Evolutionary conservation across 2,113 vertebrate genomes (phyloP), one percentile per base, ranked within the genome.

Genomic region (Gavialis gangeticus): DNA sequence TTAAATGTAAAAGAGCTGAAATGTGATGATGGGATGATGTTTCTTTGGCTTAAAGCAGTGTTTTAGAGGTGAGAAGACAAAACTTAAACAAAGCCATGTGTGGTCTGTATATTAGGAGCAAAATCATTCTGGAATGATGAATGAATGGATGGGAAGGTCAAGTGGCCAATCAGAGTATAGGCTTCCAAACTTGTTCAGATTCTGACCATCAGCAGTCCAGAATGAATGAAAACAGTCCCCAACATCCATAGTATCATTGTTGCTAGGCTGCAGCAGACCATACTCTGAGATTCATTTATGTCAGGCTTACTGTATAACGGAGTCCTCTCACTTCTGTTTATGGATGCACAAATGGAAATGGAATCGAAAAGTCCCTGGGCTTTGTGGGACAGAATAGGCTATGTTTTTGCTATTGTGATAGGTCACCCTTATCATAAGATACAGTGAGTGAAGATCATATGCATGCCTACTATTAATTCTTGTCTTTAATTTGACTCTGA

Each of bases 161-260:
- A 62, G 34, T 34, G 54, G 18, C 3, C 25, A 18, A 11, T 6
- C 12, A 66, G n/a, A 58, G 22, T 0, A 0, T 2, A 60, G 18
- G 15, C 56, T 93, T 55, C 30, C 30, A 64, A 56, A 79, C 4
- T 0, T 0, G 22, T 73, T 85, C 69, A 27, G 34, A 25, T 90
- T 78, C 46, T 57, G 46, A 34, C 57, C 6, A 10, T 56, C 76
- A 82, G 22, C 46, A 60, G 3, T 2, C 4, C 6, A 15, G 62
- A 56, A 57, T 8, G 24, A 85, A 82, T 21, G 6, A 57, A 89
- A 91, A 10, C 2, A 30, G 37, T 82, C 7, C 12, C n/a, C 14
- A 76, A 94, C 79, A 79, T 76, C 28, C 4, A 1, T 81, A 22
- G 10, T 13, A 19, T 1, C 3, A 84, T 64, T 56, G 56, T n/a